Evolutionary conservation across 2,797 vertebrate genomes (phyloP).

Genomic region (Sebastes aleutianus): DNA sequence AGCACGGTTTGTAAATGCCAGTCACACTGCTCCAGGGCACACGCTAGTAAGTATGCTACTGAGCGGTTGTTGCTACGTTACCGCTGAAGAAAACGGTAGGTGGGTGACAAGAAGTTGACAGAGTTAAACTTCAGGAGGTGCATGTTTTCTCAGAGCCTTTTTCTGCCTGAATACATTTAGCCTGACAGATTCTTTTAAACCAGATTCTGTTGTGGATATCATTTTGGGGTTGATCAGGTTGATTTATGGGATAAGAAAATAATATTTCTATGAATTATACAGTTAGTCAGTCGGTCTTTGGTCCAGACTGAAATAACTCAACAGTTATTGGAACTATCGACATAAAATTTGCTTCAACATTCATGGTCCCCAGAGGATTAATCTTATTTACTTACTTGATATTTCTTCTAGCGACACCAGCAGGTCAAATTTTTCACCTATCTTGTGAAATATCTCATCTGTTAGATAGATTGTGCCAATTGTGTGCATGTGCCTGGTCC

Average conservation of each 20-base stretch:
- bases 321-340: neutral
- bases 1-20: slow-evolving; percentile 60
- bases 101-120: slow-evolving; percentile 51
- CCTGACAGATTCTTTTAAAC: slow-evolving; percentile 9
- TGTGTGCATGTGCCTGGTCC: too few relatives aligned
- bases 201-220: neutral
- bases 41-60: slow-evolving; percentile 48
- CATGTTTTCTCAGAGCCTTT: slow-evolving; percentile 29
- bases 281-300: neutral
- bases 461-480: too few relatives aligned
- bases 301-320: neutral
- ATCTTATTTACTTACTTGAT: neutral
- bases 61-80: slow-evolving; percentile 68
- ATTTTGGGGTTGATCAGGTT: neutral
- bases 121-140: slow-evolving; percentile 51
- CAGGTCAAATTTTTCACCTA: neutral
- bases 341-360: neutral
- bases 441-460: too few relatives aligned
- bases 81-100: slow-evolving; percentile 31
- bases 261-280: neutral
- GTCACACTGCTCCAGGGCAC: slow-evolving; percentile 60
- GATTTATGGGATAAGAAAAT: neutral
- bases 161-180: slow-evolving; percentile 11
- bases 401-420: neutral
- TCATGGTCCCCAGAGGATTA: neutral